Evolutionary conservation across 2,797 vertebrate genomes (phyloP), one percentile per base, ranked within the genome.

Genomic region (Typhlichthys eigenmanni): DNA sequence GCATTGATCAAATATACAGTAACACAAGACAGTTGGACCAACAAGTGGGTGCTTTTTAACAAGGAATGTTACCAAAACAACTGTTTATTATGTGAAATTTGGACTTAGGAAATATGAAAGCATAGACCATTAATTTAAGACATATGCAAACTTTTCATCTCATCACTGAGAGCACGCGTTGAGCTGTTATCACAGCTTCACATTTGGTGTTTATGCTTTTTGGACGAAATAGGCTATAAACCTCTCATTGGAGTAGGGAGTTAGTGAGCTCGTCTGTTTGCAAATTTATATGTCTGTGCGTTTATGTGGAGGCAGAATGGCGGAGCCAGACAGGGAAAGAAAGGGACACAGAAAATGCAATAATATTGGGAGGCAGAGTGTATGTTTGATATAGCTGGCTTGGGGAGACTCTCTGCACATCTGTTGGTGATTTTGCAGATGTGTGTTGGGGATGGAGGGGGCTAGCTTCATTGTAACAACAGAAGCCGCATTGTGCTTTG

Each of bases 401-500:
- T 47, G 76, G 74, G 52, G 74, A 83, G 70, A 47, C 81, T 79
- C 73, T 72, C 83, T 69, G 72, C 72, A 90, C 92, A 93, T 93
- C 90, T 93, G 92, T 77, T 91, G 87, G 89, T 91, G 84, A 91
- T 92, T 92, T 83, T 81, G 82, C 87, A 87, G 86, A 87, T 86
- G 87, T 84, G 79, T 84, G 75, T 82, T 85, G 74, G 84, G 81
- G 84, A 83, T 81, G 79, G 67, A 69, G 80, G 71, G 71, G 71
- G 79, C 6, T 69, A 64, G 77, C 82, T 87, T 82, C 79, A 75
- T 69, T 88, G 77, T 81, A 88, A 89, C 85, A 92, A 92, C 90
- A 92, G 89, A 90, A 92, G 91, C 88, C 66, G 79, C 83, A 91
- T 93, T 93, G 92, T 93, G 84, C 86, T 91, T 83, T 83, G 81